Evolutionary conservation across 2,797 vertebrate genomes (phyloP).

Genomic region (Cottoperca gobio): DNA sequence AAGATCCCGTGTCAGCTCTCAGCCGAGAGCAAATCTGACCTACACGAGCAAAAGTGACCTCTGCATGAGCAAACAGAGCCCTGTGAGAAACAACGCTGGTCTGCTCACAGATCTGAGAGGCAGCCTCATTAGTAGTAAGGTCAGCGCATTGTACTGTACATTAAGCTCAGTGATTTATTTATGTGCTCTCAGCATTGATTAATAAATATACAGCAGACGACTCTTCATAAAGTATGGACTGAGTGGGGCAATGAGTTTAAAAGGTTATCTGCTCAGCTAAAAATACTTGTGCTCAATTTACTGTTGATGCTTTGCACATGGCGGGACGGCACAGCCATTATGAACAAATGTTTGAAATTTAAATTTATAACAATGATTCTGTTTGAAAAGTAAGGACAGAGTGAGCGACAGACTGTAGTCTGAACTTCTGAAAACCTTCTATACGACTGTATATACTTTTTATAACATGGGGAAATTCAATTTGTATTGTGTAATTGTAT

Average conservation of each 20-base stretch:
- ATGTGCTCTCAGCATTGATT: slow-evolving; percentile 18
- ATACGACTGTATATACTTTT: no score
- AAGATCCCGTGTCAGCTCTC: slow-evolving; percentile 10
- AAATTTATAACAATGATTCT: no score
- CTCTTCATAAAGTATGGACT: neutral
- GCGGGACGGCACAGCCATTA: neutral
- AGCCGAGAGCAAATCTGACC: slow-evolving; percentile 4
- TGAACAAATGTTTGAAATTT: no score
- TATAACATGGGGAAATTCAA: no score
- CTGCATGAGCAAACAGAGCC: neutral
- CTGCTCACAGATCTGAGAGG: neutral
- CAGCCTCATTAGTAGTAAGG: slow-evolving; percentile 11
- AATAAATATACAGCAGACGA: slow-evolving; percentile 18
- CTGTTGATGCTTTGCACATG: neutral
- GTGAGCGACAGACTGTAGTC: no score
- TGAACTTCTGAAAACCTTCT: no score
- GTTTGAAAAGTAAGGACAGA: no score
- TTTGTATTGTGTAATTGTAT: no score
- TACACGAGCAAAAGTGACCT: neutral
- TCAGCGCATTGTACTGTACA: slow-evolving; percentile 20
- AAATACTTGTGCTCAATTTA: slow-evolving; percentile 9
- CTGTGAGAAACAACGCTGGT: neutral
- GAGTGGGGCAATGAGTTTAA: slow-evolving; percentile 7
- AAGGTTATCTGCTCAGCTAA: slow-evolving; percentile 7
- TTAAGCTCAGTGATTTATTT: slow-evolving; percentile 23